phyloP scores from a whole-genome alignment of 2,797 vertebrate species.

The Nyctalus aviator region DNA sequence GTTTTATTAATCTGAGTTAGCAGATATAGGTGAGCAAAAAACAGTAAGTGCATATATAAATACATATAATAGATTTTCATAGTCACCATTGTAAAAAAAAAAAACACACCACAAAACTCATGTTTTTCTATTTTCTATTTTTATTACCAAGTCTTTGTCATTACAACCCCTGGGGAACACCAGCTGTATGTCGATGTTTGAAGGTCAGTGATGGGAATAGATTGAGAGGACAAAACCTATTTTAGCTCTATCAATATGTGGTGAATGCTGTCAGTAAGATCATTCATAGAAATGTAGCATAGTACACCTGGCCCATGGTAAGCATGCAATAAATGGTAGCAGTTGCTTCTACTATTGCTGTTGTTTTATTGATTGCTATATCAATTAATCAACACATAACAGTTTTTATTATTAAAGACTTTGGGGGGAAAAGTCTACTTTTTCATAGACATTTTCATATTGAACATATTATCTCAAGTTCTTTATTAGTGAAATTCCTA shows the following conservation, averaged over 20 bases:
- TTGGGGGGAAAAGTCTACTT: no score
- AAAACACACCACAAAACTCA: no score
- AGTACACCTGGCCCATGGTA: not conserved
- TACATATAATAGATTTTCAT: not conserved
- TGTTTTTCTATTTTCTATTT: not conserved
- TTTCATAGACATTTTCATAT: not conserved
- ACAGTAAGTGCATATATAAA: not conserved
- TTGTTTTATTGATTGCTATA: not conserved
- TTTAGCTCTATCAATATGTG: not conserved
- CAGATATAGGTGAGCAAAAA: not conserved
- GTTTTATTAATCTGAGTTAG: not conserved
- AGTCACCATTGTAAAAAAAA: not conserved
- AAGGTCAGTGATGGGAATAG: not conserved
- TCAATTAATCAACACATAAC: not conserved
- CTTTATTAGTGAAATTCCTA: conserved; percentile 31
- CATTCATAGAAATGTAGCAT: not conserved
- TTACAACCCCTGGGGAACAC: not conserved
- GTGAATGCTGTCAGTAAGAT: not conserved
- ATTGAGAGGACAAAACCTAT: not conserved
- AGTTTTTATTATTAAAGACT: not conserved
- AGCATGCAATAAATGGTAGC: not conserved
- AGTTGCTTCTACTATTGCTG: not conserved
- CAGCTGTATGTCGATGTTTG: not conserved
- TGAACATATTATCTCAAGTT: not conserved
- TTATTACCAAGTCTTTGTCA: not conserved